phyloP scores from a whole-genome alignment of 2,113 vertebrate species.

The Cheilinus undulatus region DNA sequence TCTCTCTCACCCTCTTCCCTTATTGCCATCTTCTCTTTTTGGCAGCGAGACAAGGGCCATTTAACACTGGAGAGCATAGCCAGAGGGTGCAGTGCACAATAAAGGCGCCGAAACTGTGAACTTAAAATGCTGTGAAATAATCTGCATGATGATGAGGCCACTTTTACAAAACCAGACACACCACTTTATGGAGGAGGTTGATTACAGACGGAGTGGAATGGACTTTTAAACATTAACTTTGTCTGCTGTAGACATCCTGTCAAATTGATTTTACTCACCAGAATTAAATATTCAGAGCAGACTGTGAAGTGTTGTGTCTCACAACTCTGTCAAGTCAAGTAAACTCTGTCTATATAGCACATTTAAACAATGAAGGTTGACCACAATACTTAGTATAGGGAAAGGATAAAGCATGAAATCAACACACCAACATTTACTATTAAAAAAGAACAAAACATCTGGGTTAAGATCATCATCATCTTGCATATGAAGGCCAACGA shows the following conservation, averaged over 20 bases:
- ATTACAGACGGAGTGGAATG: neutral
- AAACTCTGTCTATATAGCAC: too few relatives aligned
- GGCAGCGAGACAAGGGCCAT: conserved; percentile 41
- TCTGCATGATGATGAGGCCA: neutral
- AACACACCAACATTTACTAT: too few relatives aligned
- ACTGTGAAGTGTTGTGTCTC: neutral
- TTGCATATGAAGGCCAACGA: too few relatives aligned
- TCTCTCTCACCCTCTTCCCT: conserved; percentile 11
- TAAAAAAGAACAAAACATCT: too few relatives aligned
- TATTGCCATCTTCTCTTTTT: conserved; percentile 27
- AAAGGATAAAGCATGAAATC: too few relatives aligned
- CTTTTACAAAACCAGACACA: neutral
- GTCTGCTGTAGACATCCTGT: neutral
- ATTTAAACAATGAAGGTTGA: too few relatives aligned
- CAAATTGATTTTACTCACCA: neutral
- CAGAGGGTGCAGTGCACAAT: neutral
- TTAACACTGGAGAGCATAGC: conserved; percentile 33
- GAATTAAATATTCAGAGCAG: neutral
- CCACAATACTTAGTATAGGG: too few relatives aligned
- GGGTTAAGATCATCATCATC: too few relatives aligned
- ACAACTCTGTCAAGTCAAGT: neutral
- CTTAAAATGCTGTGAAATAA: conserved; percentile 6
- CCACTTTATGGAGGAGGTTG: neutral
- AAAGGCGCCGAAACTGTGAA: neutral
- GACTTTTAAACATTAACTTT: neutral